Evolutionary conservation across 2,797 vertebrate species (phyloP), one percentile per base, ranked within the genome.

Genomic region (Xiphorhynchus erythropygius): DNA sequence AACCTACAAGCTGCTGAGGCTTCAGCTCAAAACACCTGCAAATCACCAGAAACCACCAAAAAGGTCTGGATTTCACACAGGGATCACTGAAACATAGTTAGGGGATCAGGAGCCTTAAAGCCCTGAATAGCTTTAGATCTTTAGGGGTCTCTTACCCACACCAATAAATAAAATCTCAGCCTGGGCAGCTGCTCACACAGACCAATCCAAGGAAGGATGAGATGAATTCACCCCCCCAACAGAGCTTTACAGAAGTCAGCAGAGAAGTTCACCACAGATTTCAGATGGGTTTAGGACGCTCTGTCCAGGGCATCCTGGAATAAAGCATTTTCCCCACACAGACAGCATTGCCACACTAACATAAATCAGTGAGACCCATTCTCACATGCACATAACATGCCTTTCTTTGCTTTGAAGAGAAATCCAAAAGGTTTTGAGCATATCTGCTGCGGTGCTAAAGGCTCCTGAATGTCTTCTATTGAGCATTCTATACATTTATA

Each of bases 361-460:
- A 44, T 12, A 89, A 78, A 90, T 65, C 92, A 68, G 0, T 1
- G 81, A 49, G 89, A 79, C 27, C 44, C 37, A 1, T 78, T 75
- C 76, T 89, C 25, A 5, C 68, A 67, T 0, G 0, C 84, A 77
- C 17, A 0, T 13, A 56, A 39, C 24, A 23, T 33, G 84, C 33
- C 71, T 39, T 52, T 60, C 35, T 83, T 69, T 89, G 90, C 88
- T 93, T 85, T 93, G 92, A 71, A 96, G 46, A 83, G 68, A 89
- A 95, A 89, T 64, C 87, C 92, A 89, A 89, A 94, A 23, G 75
- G 75, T 93, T 93, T 35, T 0, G 5, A 77, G 89, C 92, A 71
- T 84, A 87, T 91, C 86, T 94, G 92, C 89, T 87, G 86, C 0
- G 0, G 52, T 18, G 86, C 75, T 83, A 28, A 46, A 5, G 1